Evolutionary conservation across 1,140 invertebrate genomes (phyloP), one percentile per base, ranked within the genome.

Genomic region (Lasioglossum baleicum): DNA sequence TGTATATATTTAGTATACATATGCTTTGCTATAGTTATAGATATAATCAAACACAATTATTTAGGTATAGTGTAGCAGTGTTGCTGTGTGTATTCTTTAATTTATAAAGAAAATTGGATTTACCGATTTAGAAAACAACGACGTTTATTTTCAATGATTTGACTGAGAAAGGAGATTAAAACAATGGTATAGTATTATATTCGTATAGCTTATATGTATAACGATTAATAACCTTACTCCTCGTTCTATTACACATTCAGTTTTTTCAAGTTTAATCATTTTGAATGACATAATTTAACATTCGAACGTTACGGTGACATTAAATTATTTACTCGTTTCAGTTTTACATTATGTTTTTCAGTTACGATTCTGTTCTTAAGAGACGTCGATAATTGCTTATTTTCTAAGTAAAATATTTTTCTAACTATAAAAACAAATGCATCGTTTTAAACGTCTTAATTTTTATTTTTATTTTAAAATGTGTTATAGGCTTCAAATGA

Each of bases 401-500:
- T 40, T 70, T 2, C 2, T 40, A 65, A 65, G 17, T 66, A 7
- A 66, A 42, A 53, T 40, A 40, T 35, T n/a, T 60, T 40, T 40
- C 31, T 7, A 51, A 53, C 8, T 51, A 26, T 26, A 40, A 0
- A 20, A n/a, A 31, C 20, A 22, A 26, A 20, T 51, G 22, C 35
- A 60, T 40, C 60, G 61, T 60, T 69, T 35, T 17, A 20, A 26
- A 26, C 3, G 31, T 40, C n/a, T 15, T 42, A 65, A 15, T 42
- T 72, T 63, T 65, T 13, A 44, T 17, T 72, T 65, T 10, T 56
- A 72, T 15, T 31, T 65, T 72, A 31, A 17, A 35, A 72, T 56
- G 31, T 65, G 15, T 75, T 80, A 44, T 44, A 92, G 92, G 91
- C 91, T 78, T 93, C 92, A 13, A 93, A 90, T 67, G 92, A 93